Evolutionary conservation across 2,888 invertebrate genomes (phyloP).

Genomic region (Drosophila subsilvestris): DNA sequence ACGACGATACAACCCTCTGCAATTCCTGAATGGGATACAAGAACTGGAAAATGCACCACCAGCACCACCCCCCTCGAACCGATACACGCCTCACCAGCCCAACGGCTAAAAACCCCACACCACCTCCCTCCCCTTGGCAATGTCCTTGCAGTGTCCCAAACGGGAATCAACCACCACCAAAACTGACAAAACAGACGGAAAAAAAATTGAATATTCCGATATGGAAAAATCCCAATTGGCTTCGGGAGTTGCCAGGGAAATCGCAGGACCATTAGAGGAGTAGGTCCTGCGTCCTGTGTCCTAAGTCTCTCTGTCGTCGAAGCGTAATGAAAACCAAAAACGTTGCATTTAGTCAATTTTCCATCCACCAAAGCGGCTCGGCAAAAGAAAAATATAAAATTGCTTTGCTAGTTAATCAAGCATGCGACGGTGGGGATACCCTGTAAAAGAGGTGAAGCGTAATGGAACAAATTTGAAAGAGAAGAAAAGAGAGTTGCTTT

Average conservation of each 20-base stretch:
- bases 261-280: constrained; percentile 60
- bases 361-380: constrained; percentile 54
- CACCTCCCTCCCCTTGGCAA: constrained; percentile 16
- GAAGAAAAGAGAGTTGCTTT: background rate
- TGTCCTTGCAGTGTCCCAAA: constrained; percentile 64
- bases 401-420: background rate
- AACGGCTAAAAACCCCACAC: constrained; percentile 45
- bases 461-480: too few relatives aligned
- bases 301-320: constrained; percentile 11
- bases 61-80: constrained; percentile 23
- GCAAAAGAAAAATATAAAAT: constrained; percentile 14
- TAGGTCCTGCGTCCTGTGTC: constrained; percentile 1
- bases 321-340: constrained; percentile 62
- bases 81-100: constrained; percentile 44
- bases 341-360: constrained; percentile 77
- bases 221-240: constrained; percentile 66
- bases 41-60: constrained; percentile 41
- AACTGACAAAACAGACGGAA: constrained; percentile 18
- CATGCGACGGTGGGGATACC: background rate
- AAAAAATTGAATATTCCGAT: constrained; percentile 35
- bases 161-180: constrained; percentile 57
- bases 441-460: background rate
- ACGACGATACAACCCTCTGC: constrained; percentile 49
- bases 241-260: constrained; percentile 49
- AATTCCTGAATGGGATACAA: constrained; percentile 49